Evolutionary conservation across 2,888 invertebrate genomes (phyloP).

Genomic region (Drosophila trichaetosa): DNA sequence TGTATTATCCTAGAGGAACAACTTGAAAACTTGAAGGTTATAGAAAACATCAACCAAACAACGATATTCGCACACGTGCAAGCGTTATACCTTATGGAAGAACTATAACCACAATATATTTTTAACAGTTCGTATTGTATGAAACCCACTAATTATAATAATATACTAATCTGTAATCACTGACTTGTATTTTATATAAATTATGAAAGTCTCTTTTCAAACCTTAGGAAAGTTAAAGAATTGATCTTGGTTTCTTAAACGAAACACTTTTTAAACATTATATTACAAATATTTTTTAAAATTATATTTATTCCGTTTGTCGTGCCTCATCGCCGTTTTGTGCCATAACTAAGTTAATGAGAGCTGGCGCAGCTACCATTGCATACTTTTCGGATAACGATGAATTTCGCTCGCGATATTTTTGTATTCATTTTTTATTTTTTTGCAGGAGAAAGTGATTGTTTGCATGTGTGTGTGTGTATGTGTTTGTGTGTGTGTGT

Average conservation of each 20-base stretch:
- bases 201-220: not conserved
- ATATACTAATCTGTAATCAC: not conserved
- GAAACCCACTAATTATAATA: not conserved
- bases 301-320: not conserved
- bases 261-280: not conserved
- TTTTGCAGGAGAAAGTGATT: constrained; percentile 65
- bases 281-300: not conserved
- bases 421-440: constrained; percentile 28
- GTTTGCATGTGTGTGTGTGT: constrained; percentile 21
- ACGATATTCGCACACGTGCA: not conserved
- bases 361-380: constrained; percentile 41
- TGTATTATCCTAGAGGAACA: not conserved
- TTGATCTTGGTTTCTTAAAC: not conserved
- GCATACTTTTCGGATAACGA: constrained; percentile 62
- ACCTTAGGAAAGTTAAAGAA: not conserved
- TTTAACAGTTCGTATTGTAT: not conserved
- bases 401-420: constrained; percentile 36
- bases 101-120: not conserved
- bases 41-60: not conserved
- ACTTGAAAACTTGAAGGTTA: rapidly evolving
- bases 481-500: constrained; percentile 25
- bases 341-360: constrained; percentile 7
- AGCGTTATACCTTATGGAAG: not conserved
- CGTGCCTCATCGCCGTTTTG: constrained; percentile 19
- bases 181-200: not conserved